These are phyloP conservation scores for Nebria salina DNA, from an alignment of 2,888 invertebrate species.

Conservation along the genomic window DNA sequence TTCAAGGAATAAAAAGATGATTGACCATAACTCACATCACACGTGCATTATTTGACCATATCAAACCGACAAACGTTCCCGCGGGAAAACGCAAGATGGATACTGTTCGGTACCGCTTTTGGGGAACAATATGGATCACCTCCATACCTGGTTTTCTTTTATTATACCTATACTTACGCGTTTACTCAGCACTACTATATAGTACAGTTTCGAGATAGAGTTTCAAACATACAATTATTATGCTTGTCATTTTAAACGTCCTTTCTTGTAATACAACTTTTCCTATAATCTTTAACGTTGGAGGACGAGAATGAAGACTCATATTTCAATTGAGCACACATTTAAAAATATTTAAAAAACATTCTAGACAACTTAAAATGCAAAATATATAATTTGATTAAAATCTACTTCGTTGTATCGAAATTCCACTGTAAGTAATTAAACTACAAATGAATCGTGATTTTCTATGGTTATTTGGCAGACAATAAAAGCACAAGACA, in stretches of 20 bases:
- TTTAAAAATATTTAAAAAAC: too few species aligned
- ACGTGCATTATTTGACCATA: not conserved
- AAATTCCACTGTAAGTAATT: too few species aligned
- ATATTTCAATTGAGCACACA: too few species aligned
- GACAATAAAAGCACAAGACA: not conserved
- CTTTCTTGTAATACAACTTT: too few species aligned
- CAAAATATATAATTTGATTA: too few species aligned
- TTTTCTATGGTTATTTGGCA: not conserved
- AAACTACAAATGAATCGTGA: not conserved
- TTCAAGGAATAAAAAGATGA: not conserved
- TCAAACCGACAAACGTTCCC: not conserved
- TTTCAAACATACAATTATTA: too few species aligned
- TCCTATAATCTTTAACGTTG: too few species aligned
- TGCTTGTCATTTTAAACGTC: too few species aligned
- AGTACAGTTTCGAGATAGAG: not conserved
- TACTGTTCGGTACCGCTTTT: not conserved
- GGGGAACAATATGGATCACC: not conserved
- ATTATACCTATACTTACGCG: not conserved
- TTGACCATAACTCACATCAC: not conserved
- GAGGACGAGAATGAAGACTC: too few species aligned
- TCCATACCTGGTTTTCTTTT: not conserved
- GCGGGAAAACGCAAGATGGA: not conserved
- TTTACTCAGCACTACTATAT: not conserved
- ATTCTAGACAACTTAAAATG: too few species aligned
- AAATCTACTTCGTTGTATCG: too few species aligned